Conservation (phyloP, 2,888 invertebrate species). For the Unio pictorum region DNA sequence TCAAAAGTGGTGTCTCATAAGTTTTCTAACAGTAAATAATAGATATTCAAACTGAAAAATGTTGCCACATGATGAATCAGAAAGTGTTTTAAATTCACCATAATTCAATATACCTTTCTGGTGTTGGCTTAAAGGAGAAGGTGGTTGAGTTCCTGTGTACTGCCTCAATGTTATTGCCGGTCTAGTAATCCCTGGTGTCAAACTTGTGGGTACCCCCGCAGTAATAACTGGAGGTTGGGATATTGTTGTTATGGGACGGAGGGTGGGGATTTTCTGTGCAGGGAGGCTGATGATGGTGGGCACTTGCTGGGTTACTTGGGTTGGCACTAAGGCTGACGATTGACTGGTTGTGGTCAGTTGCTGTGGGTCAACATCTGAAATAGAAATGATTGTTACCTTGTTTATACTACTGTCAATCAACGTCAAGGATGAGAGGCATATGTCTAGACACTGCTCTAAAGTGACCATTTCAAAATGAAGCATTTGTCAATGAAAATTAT, state of each 20-base stretch:
- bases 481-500: neutral
- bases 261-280: conserved; percentile 19
- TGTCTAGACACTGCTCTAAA: neutral
- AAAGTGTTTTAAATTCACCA: too few relatives aligned
- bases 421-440: too few relatives aligned
- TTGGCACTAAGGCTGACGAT: conserved; percentile 14
- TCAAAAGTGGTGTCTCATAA: too few relatives aligned
- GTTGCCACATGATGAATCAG: too few relatives aligned
- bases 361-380: conserved; percentile 18
- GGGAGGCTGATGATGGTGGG: conserved; percentile 20
- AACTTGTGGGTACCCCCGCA: neutral
- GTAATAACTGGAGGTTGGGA: neutral
- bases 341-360: conserved; percentile 10
- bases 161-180: conserved; percentile 3
- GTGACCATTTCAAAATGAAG: neutral
- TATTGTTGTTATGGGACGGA: neutral
- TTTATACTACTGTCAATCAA: too few relatives aligned
- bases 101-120: neutral
- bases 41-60: too few relatives aligned
- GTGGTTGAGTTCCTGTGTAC: conserved; percentile 5
- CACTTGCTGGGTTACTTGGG: conserved; percentile 15
- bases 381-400: neutral
- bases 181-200: neutral
- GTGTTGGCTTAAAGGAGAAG: neutral
- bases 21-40: too few relatives aligned